A percentile compares a stretch with the other conserved stretches of the same genome.
Evolutionary conservation across 1,140 invertebrate species (phyloP).

Genomic region (Asbolus verrucosus): DNA sequence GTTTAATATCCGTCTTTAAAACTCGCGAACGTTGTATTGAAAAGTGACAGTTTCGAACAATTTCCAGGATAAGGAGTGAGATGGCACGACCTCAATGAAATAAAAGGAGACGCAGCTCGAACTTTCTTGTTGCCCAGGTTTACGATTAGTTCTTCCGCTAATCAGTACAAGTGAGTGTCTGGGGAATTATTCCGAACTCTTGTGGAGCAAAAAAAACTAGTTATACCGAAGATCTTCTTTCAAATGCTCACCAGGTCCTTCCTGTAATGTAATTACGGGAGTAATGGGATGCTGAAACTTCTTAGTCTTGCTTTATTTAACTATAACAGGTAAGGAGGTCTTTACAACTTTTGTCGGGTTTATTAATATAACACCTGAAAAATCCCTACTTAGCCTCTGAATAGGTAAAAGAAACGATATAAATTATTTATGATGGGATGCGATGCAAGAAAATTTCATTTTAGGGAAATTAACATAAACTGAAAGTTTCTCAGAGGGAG

Average conservation of each 20-base stretch:
- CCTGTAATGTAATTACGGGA: conserved; percentile 27
- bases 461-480: conserved; percentile 33
- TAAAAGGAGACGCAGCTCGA: conserved; percentile 14
- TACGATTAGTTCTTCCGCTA: conserved; percentile 36
- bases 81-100: conserved; percentile 5
- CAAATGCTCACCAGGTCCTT: conserved; percentile 30
- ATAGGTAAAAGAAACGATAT: background rate
- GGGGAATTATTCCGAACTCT: conserved; percentile 38
- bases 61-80: conserved; percentile 8
- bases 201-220: conserved; percentile 26
- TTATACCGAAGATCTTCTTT: conserved; percentile 16
- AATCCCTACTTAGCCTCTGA: background rate
- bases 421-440: conserved; percentile 16
- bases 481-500: background rate
- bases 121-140: conserved; percentile 17
- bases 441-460: background rate
- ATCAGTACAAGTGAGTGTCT: conserved; percentile 41
- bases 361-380: conserved; percentile 23
- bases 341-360: conserved; percentile 17
- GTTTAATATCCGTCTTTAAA: conserved; percentile 25
- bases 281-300: conserved; percentile 30
- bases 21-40: background rate
- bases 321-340: background rate
- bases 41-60: conserved; percentile 17
- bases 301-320: conserved; percentile 35